A percentile compares a stretch with the other conserved stretches of the same genome.
Conservation (phyloP, 2,113 vertebrate genomes). For the Pyxicephalus adspersus region DNA sequence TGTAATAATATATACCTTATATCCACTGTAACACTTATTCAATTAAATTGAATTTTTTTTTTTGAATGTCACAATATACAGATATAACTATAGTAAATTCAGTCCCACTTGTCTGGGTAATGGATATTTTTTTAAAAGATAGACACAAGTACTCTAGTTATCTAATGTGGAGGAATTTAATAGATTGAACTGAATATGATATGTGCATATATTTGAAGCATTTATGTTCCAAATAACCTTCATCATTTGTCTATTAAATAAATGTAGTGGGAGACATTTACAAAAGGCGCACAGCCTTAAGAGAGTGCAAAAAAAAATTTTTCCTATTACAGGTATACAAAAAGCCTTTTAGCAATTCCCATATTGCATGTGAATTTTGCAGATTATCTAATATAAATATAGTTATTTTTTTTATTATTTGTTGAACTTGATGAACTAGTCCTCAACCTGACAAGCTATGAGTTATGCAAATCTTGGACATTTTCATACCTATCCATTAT, state of each 20-base stretch:
- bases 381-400: too few relatives aligned
- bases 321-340: too few relatives aligned
- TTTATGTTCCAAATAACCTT: not conserved
- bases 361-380: too few relatives aligned
- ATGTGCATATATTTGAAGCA: not conserved
- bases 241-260: not conserved
- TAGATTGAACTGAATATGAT: not conserved
- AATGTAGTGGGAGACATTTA: not conserved
- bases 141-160: conserved; percentile 1
- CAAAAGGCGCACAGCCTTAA: too few relatives aligned
- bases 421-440: too few relatives aligned
- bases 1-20: not conserved
- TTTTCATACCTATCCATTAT: too few relatives aligned
- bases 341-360: too few relatives aligned
- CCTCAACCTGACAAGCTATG: too few relatives aligned
- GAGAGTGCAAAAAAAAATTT: too few relatives aligned
- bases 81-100: conserved; percentile 9
- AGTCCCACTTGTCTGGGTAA: not conserved
- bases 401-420: too few relatives aligned
- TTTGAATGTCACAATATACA: conserved; percentile 28
- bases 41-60: conserved; percentile 11
- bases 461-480: too few relatives aligned
- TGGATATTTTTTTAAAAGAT: conserved; percentile 25
- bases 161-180: conserved; percentile 10
- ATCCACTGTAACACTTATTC: conserved; percentile 4